Conservation (phyloP, 2,888 invertebrate species). For the Drosophila multiciliata region DNA sequence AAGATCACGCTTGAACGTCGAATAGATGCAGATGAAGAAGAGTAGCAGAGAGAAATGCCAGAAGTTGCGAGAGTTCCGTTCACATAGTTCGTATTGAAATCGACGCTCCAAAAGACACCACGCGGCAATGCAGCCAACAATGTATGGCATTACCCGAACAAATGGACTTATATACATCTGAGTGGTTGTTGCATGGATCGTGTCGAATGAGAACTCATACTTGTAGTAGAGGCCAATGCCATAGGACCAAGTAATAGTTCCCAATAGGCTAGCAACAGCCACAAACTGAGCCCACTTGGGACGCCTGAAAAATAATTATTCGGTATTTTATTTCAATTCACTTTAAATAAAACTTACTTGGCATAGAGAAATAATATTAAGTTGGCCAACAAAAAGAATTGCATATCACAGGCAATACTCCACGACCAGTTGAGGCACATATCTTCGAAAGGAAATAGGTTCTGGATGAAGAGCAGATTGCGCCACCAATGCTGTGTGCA, state of each 20-base stretch:
- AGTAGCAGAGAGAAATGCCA: constrained; percentile 82
- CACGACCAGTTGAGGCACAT: constrained; percentile 85
- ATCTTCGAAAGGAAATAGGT: constrained; percentile 82
- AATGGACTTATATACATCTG: constrained; percentile 86
- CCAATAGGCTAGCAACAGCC: constrained; percentile 53
- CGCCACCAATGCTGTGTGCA: constrained; percentile 85
- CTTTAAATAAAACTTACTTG: constrained; percentile 71
- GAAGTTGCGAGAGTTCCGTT: constrained; percentile 70
- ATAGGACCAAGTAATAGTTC: constrained; percentile 80
- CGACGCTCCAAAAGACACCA: constrained; percentile 84
- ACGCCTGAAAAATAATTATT: constrained; percentile 60
- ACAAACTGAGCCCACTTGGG: constrained; percentile 69
- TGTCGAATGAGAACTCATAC: constrained; percentile 83
- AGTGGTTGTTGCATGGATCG: constrained; percentile 81
- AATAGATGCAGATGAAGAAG: constrained; percentile 81
- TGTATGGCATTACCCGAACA: constrained; percentile 86
- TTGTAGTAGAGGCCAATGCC: constrained; percentile 73
- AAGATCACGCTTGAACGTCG: constrained; percentile 84
- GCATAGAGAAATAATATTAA: constrained; percentile 82
- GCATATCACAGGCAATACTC: constrained; percentile 85
- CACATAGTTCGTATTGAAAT: constrained; percentile 68
- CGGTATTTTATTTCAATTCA: neutral
- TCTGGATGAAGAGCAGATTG: constrained; percentile 84
- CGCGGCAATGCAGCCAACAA: constrained; percentile 85
- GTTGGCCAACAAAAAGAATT: constrained; percentile 83